Evolutionary conservation across 2,113 vertebrate genomes (phyloP).

Genomic region (Pomatostomus ruficeps): DNA sequence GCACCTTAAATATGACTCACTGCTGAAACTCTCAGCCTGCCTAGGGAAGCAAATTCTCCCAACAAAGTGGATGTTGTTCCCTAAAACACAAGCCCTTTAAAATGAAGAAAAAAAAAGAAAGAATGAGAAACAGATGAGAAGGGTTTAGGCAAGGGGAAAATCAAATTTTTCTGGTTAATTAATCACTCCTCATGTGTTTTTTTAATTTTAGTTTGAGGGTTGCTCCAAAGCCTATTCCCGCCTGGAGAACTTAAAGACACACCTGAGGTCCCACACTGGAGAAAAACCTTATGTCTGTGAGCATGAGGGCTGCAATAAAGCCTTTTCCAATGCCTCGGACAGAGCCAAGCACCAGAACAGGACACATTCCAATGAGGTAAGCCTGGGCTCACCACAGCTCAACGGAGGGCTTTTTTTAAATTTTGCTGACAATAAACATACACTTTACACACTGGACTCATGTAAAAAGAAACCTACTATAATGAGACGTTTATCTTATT

Average conservation of each 20-base stretch:
- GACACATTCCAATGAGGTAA: slow-evolving; percentile 97
- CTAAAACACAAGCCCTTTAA: slow-evolving; percentile 54
- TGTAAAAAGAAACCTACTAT: slow-evolving; percentile 45
- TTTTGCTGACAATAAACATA: slow-evolving; percentile 59
- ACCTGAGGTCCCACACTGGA: slow-evolving; percentile 96
- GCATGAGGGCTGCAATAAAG: slow-evolving; percentile 97
- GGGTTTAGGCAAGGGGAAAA: slow-evolving; percentile 16
- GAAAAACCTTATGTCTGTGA: slow-evolving; percentile 98
- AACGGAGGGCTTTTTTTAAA: not conserved
- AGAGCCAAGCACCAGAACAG: slow-evolving; percentile 98
- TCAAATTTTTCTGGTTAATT: slow-evolving; percentile 56
- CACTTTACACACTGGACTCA: slow-evolving; percentile 31
- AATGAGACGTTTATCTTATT: slow-evolving; percentile 41
- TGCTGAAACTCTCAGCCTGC: not conserved
- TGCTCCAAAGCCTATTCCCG: slow-evolving; percentile 96
- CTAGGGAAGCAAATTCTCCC: slow-evolving; percentile 6
- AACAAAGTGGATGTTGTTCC: slow-evolving; percentile 62
- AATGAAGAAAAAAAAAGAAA: not conserved
- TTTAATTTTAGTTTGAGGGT: slow-evolving; percentile 88
- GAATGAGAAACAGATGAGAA: slow-evolving; percentile 65
- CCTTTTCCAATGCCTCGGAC: slow-evolving; percentile 98
- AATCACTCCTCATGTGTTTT: slow-evolving; percentile 44
- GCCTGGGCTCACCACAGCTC: not conserved
- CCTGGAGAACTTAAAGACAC: slow-evolving; percentile 98
- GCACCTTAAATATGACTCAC: slow-evolving; percentile 38